Base-by-base conservation (phyloP, 2,888 invertebrate species). In the Emmelina monodactyla region DNA sequence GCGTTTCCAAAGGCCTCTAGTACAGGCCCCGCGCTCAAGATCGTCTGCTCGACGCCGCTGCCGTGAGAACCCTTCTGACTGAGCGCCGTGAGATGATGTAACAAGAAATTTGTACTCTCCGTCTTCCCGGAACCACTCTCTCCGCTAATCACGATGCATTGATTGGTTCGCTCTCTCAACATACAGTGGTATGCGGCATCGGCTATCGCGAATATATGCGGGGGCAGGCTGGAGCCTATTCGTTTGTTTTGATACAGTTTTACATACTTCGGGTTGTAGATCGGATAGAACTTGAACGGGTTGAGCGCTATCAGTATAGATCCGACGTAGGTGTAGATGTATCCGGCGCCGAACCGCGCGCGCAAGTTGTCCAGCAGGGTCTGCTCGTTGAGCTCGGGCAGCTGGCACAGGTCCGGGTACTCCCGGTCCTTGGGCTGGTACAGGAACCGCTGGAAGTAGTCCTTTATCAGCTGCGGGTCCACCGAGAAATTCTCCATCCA, bases 1-100 rank as follows among this genome's bases (percentile, higher is more conserved):
- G 97, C 96, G 78, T 97, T 97, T n/a, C 97, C 97, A 69, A 97
- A 97, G 4, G 97, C 97, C 84, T 97, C 97, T 31, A 97, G 78
- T 30, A 97, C 97, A 2, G 97, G 97, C 7, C 97, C 97, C 16
- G 97, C 96, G 59, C 94, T 94, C 34, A 97, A 82, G 55, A 97
- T 94, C 10, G 95, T 96, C 75, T 96, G 96, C 67, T 97, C 97
- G 2, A 97, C 94, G n/a, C 95, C 95, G 60, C 92, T 92, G 12
- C 94, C 95, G 57, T 93, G 92, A 28, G 91, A 91, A 35, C 95
- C 94, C 62, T 96, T 96, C 70, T 96, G 96, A 65, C 93, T 94
- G 37, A 97, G 83, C 6, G 96, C 95, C 1, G 96, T 97, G 54
- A 97, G 80, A 71, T 97, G 97, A 68, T 97, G 96, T 35, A 97